Evolutionary conservation across 2,888 invertebrate genomes (phyloP).

Genomic region (Ephialtes manifestator): DNA sequence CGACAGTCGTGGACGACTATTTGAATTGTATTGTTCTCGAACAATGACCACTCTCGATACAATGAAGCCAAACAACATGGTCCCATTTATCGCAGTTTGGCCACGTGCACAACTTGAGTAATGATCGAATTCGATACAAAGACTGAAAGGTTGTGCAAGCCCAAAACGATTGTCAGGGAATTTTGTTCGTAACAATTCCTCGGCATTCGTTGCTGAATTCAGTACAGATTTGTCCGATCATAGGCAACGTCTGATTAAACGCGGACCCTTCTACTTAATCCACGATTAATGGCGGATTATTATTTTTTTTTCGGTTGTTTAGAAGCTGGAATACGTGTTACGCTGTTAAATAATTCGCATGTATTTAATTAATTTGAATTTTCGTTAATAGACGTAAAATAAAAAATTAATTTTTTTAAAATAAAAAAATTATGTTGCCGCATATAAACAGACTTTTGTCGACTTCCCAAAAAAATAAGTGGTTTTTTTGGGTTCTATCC

Average conservation of each 20-base stretch:
- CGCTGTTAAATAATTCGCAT: no score
- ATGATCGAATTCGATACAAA: constrained; percentile 57
- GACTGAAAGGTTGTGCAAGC: constrained; percentile 47
- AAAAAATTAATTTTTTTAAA: no score
- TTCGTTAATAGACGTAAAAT: no score
- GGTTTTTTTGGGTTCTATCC: no score
- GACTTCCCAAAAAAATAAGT: neutral
- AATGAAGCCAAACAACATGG: constrained; percentile 46
- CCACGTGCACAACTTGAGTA: constrained; percentile 48
- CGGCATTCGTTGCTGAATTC: neutral
- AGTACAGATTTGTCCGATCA: neutral
- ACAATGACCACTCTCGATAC: constrained; percentile 62
- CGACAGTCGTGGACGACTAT: constrained; percentile 54
- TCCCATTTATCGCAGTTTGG: constrained; percentile 40
- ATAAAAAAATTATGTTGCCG: no score
- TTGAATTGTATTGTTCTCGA: constrained; percentile 66
- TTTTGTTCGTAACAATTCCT: neutral
- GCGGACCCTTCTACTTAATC: constrained; percentile 12
- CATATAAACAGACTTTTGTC: neutral
- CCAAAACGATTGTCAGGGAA: constrained; percentile 15
- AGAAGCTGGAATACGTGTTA: no score
- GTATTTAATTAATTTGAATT: no score
- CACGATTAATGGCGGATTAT: neutral
- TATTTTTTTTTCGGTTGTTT: no score
- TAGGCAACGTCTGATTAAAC: constrained; percentile 20